Evolutionary conservation across 2,113 vertebrate genomes (phyloP).

Genomic region (Pagrus major): DNA sequence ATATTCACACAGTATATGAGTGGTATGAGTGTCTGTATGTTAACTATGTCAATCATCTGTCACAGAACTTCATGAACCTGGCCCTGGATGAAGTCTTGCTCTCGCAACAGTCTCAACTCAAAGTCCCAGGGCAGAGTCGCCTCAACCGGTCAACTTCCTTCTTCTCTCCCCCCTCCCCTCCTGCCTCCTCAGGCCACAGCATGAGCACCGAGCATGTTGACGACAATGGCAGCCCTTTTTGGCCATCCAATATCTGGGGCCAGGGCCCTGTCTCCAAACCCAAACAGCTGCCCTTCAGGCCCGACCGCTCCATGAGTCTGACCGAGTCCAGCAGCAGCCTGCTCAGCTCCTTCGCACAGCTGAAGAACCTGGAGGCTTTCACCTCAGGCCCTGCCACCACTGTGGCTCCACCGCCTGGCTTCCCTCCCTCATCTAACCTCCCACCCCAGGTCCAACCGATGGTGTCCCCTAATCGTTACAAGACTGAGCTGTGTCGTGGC

Average conservation of each 20-base stretch:
- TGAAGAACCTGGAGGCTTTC: conserved; percentile 74
- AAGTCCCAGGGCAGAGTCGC: conserved; percentile 61
- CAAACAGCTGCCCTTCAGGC: conserved; percentile 71
- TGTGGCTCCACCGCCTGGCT: conserved; percentile 85
- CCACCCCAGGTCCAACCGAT: conserved; percentile 67
- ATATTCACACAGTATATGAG: not conserved
- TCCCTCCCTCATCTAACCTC: conserved; percentile 80
- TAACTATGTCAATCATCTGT: conserved; percentile 35
- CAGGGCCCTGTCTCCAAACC: conserved; percentile 60
- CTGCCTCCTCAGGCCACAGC: conserved; percentile 61
- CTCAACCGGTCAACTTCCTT: conserved; percentile 70
- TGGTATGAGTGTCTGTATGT: not conserved
- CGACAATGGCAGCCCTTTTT: conserved; percentile 63
- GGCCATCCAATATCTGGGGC: conserved; percentile 83
- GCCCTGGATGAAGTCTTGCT: conserved; percentile 68
- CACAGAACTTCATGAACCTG: conserved; percentile 73
- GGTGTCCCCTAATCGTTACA: conserved; percentile 84
- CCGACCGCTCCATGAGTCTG: conserved; percentile 87
- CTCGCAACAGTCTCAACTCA: conserved; percentile 48
- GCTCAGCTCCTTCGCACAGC: conserved; percentile 63
- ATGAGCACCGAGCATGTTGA: conserved; percentile 76
- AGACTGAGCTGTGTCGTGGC: conserved; percentile 87
- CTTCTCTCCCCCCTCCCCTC: conserved; percentile 66
- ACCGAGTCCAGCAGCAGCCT: conserved; percentile 80
- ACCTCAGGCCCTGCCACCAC: conserved; percentile 74